These are phyloP conservation scores for Planococcus citri DNA, from an alignment of 1,140 invertebrate species.

Conservation along the genomic window DNA sequence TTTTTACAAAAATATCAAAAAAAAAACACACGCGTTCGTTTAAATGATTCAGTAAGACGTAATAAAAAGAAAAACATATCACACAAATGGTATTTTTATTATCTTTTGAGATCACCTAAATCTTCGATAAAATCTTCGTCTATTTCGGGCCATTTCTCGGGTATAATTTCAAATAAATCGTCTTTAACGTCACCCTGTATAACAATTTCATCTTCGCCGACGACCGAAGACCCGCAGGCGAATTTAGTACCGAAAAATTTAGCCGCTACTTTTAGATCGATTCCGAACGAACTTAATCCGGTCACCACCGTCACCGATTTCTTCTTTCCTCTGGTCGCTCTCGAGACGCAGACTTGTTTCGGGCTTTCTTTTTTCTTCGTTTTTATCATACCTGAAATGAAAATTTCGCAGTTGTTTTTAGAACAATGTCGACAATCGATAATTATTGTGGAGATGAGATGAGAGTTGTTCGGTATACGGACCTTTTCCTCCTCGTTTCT, in stretches of 20 bases:
- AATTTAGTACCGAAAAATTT: constrained; percentile 97
- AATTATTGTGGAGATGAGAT: neutral
- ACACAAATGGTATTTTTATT: constrained; percentile 22
- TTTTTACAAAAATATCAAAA: constrained; percentile 5
- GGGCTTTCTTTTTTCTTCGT: constrained; percentile 63
- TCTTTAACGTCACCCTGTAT: constrained; percentile 98
- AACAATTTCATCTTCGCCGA: constrained; percentile 97
- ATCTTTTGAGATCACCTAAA: constrained; percentile 33
- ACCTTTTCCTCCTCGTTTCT: constrained; percentile 67
- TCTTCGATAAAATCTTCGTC: constrained; percentile 35
- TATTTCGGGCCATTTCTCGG: constrained; percentile 87
- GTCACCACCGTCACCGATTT: constrained; percentile 92
- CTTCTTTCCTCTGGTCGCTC: constrained; percentile 93
- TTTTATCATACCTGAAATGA: constrained; percentile 41
- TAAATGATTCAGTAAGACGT: neutral
- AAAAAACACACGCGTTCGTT: no score
- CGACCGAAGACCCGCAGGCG: constrained; percentile 96
- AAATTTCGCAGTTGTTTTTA: neutral
- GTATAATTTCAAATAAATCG: constrained; percentile 92
- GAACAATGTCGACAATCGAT: no score
- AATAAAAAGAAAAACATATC: neutral
- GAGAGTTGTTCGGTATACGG: neutral
- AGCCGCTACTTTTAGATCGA: constrained; percentile 94
- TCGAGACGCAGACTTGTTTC: constrained; percentile 64
- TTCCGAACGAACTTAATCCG: constrained; percentile 80